phyloP scores from a whole-genome alignment of 2,113 vertebrate genomes.

The Bubo scandiacus region DNA sequence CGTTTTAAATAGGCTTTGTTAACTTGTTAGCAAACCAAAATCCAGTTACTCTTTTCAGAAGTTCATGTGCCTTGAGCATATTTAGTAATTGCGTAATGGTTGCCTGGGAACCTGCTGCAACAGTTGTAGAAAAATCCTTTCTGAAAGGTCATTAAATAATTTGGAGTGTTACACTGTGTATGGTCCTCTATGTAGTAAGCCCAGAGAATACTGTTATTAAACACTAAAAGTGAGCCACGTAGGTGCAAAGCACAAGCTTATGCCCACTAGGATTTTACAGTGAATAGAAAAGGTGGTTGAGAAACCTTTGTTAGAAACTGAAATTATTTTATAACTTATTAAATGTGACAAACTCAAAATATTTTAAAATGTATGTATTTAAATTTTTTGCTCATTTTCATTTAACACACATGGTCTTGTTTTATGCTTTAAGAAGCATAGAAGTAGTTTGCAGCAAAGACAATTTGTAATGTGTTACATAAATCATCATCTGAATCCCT shows the following conservation, averaged over 20 bases:
- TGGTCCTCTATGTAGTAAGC: neutral
- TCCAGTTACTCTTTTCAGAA: neutral
- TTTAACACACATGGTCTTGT: neutral
- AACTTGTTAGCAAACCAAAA: constrained; percentile 33
- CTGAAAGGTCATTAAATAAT: constrained; percentile 51
- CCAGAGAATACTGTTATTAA: neutral
- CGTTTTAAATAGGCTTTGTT: neutral
- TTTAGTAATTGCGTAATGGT: constrained; percentile 21
- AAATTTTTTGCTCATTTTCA: neutral
- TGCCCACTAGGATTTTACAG: neutral
- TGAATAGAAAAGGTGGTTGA: neutral
- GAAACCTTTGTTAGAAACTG: neutral
- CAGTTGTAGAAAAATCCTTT: constrained; percentile 50
- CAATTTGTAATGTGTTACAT: accelerated
- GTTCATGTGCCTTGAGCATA: constrained; percentile 21
- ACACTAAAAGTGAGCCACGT: neutral
- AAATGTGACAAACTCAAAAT: neutral
- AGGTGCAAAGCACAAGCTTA: neutral
- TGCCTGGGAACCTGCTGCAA: constrained; percentile 34
- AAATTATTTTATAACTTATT: neutral
- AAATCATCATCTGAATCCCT: neutral
- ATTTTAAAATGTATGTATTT: neutral
- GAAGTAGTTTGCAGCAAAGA: neutral
- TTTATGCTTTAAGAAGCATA: neutral
- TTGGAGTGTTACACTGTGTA: neutral